A percentile compares a stretch with the other conserved stretches of the same genome.
Evolutionary conservation across 2,113 vertebrate species (phyloP).

Genomic region (Aphyosemion australe): DNA sequence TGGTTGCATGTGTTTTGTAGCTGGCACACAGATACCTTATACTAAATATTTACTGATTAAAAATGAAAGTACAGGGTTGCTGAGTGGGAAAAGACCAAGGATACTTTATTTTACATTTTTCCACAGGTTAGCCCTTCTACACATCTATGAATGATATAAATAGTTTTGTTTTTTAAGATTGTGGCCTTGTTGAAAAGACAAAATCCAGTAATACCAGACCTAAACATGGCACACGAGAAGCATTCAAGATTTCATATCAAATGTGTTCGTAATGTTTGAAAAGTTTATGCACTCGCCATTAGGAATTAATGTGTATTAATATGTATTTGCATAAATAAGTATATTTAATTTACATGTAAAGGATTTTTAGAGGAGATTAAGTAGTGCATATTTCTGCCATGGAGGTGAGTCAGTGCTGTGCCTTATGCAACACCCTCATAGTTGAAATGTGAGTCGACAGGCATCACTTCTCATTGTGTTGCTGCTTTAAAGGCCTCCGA

Average conservation of each 20-base stretch:
- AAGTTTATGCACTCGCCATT: not conserved
- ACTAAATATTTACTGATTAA: not conserved
- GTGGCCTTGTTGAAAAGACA: not conserved
- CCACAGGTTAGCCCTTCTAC: too few species aligned
- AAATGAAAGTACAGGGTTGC: not conserved
- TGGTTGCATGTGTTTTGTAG: too few species aligned
- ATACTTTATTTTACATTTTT: too few species aligned
- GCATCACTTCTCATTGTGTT: conserved; percentile 69
- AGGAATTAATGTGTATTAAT: not conserved
- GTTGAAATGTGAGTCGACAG: conserved; percentile 56
- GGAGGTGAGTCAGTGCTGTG: conserved; percentile 8
- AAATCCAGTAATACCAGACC: not conserved
- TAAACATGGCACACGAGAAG: not conserved
- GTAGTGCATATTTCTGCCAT: not conserved
- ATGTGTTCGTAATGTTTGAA: not conserved
- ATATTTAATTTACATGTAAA: not conserved
- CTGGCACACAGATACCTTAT: not conserved
- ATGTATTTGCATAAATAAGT: not conserved
- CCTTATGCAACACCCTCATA: conserved; percentile 11
- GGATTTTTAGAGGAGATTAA: not conserved
- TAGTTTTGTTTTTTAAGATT: too few species aligned
- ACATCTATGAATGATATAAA: too few species aligned
- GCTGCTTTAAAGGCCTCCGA: conserved; percentile 49
- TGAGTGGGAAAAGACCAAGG: too few species aligned
- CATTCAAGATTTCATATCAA: too few species aligned